Evolutionary conservation across 2,888 invertebrate species (phyloP), one percentile per base, ranked within the genome.

Genomic region (Apamea sordens): DNA sequence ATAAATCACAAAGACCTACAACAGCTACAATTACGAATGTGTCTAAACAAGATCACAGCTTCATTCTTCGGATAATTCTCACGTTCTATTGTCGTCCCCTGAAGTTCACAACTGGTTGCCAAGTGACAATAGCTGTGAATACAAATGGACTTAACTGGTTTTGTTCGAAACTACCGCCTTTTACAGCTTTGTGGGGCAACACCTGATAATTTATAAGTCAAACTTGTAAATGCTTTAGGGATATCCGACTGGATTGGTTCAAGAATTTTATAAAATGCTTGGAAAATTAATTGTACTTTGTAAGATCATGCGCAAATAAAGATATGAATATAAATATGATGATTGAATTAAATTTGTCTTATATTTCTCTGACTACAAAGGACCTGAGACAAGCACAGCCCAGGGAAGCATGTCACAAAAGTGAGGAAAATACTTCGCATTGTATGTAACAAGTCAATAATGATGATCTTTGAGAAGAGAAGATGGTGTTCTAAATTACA

Each of bases 51-150:
- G 72, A 71, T 67, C 36, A 69, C 86, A 72, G 64, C 83, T 74
- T 75, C 63, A 67, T 82, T 73, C 59, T 53, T 18, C 36, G 71
- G 71, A 76, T 68, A 53, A 72, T 85, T 85, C 86, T 65, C 86
- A 86, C 87, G 79, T 64, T 56, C 68, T 61, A 76, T 79, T 86
- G 83, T 72, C 63, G 15, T 82, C 84, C 32, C 68, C 53, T 44
- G 28, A 13, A 83, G 56, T 80, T 83, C 47, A 69, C 78, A 84
- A 86, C 64, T 50, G 32, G 73, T 71, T 71, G 70, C 76, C n/a
- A 71, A 71, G 71, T 28, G 63, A 74, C 83, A 86, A 86, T 84
- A 61, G 78, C 56, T 65, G 72, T 41, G 73, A 72, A 78, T 61
- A 68, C 47, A 32, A n/a, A n/a, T 36, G 67, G 86, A 77, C 47